phyloP scores from a whole-genome alignment of 2,888 invertebrate species.

The Gonocerus acuteangulatus region DNA sequence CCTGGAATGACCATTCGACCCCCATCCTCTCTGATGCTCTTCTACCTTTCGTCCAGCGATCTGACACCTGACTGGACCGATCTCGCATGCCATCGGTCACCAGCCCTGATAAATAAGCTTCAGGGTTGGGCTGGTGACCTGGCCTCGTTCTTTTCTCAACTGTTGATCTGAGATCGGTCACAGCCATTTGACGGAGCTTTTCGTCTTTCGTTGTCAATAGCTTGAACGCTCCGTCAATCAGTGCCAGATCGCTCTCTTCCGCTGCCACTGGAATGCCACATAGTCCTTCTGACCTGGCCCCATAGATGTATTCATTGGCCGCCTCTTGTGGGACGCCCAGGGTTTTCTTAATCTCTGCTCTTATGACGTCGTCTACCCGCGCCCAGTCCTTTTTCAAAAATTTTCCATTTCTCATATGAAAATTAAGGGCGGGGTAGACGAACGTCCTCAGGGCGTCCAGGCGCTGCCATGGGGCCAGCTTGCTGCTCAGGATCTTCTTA shows the following conservation, averaged over 20 bases:
- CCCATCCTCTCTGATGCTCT: background rate
- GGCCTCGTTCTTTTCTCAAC: background rate
- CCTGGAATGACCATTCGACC: background rate
- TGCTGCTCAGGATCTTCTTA: background rate
- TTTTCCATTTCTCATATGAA: background rate
- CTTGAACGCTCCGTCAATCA: no score
- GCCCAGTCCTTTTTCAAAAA: conserved; percentile 15
- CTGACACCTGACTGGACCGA: background rate
- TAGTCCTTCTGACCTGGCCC: conserved; percentile 14
- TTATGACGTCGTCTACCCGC: conserved; percentile 8
- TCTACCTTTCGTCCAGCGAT: conserved; percentile 7
- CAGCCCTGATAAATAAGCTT: background rate
- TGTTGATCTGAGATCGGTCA: background rate
- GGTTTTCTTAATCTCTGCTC: conserved; percentile 17
- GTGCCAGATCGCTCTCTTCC: conserved; percentile 17
- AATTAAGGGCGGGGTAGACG: conserved; percentile 2
- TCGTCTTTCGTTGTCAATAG: no score
- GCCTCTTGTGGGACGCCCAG: conserved; percentile 19
- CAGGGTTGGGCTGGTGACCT: background rate
- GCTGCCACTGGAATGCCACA: background rate
- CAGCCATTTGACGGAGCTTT: background rate
- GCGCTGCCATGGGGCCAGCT: background rate
- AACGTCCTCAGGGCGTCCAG: background rate
- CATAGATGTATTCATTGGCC: conserved; percentile 20
- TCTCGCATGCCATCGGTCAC: conserved; percentile 36